Percentiles rank a stretch among this genome's conserved stretches.
Evolutionary conservation across 2,888 invertebrate genomes (phyloP).

Genomic region (Eupithecia subumbrata): DNA sequence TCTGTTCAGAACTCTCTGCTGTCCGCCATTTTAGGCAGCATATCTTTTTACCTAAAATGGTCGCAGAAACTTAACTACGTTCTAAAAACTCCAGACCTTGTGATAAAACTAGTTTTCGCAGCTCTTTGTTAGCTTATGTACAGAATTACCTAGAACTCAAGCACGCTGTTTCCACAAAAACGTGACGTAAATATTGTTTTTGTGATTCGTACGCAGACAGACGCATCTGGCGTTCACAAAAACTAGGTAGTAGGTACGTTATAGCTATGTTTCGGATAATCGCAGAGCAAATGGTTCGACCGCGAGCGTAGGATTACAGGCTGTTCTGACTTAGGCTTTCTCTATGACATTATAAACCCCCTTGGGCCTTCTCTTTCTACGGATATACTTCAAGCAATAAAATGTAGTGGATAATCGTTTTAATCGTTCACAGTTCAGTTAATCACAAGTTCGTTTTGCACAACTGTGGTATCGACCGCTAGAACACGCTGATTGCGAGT

Average conservation of each 20-base stretch:
- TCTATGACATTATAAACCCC: not conserved
- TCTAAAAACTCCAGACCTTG: not conserved
- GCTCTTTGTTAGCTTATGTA: not conserved
- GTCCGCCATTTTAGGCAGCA: not conserved
- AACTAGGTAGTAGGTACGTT: constrained; percentile 3
- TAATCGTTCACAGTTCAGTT: not conserved
- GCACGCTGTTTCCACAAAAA: constrained; percentile 24
- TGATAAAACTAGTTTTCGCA: not conserved
- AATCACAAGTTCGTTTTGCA: not conserved
- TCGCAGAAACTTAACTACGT: not conserved
- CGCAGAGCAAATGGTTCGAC: not conserved
- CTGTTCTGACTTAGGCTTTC: not conserved
- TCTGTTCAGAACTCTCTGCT: not conserved
- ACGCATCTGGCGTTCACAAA: constrained; percentile 22
- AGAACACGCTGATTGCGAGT: not conserved
- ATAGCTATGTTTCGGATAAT: not conserved
- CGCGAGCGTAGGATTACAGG: not conserved
- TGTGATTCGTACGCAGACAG: constrained; percentile 16
- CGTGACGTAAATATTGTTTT: constrained; percentile 29
- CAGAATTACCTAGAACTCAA: constrained; percentile 13
- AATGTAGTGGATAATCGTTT: not conserved
- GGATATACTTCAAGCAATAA: not conserved
- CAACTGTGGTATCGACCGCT: not conserved
- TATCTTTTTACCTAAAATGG: not conserved
- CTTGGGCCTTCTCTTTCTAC: not conserved